These are phyloP conservation scores for Eumaeus atala DNA, from an alignment of 1,140 invertebrate species.

Conservation along the genomic window DNA sequence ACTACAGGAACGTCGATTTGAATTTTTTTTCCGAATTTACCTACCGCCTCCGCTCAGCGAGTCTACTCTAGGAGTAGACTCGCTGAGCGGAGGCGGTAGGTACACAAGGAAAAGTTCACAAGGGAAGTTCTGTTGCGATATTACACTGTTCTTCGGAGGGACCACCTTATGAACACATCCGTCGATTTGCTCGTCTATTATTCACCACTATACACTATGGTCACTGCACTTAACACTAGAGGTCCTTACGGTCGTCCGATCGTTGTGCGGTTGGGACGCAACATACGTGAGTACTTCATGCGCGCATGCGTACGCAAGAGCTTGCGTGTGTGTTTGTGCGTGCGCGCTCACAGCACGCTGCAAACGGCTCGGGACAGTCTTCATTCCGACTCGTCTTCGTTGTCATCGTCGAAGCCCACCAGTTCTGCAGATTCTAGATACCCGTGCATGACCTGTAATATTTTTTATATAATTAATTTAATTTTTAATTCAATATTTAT, in stretches of 20 bases:
- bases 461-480: slow-evolving; percentile 2
- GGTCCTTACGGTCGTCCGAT: not conserved
- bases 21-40: not conserved
- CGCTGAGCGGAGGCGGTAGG: not conserved
- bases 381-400: slow-evolving; percentile 87
- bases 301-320: not conserved
- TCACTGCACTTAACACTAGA: slow-evolving; percentile 9
- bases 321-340: not conserved
- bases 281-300: not conserved
- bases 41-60: no score
- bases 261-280: not conserved
- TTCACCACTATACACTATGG: not conserved
- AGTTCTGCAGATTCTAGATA: slow-evolving; percentile 83
- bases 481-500: not conserved
- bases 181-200: no score
- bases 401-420: slow-evolving; percentile 81
- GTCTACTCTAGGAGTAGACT: slow-evolving; percentile 1
- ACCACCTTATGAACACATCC: no score
- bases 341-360: slow-evolving; percentile 38
- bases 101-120: no score
- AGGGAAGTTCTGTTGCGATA: no score
- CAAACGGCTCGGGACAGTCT: slow-evolving; percentile 49
- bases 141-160: no score
- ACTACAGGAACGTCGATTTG: slow-evolving; percentile 6
- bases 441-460: slow-evolving; percentile 74